Conservation (phyloP, 2,113 vertebrate genomes). For the Bambusicola thoracicus region DNA sequence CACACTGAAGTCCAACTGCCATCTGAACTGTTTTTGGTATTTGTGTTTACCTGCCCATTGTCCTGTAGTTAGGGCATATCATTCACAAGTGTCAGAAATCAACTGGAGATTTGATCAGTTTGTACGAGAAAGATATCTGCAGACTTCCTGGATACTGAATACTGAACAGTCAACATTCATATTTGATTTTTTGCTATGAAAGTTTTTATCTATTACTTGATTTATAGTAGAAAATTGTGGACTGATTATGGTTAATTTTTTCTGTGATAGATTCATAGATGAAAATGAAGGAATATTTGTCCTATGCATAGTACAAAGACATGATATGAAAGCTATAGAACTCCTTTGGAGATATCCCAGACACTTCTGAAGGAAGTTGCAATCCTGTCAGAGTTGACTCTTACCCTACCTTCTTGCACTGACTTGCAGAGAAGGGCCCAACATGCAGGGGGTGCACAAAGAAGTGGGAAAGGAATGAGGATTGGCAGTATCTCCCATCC, state of each 20-base stretch:
- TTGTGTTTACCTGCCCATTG: neutral
- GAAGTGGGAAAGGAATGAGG: neutral
- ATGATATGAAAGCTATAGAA: neutral
- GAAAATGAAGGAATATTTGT: neutral
- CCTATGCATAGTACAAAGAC: neutral
- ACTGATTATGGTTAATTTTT: neutral
- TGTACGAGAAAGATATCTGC: neutral
- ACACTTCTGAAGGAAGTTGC: neutral
- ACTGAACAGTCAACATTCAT: neutral
- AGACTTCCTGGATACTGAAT: neutral
- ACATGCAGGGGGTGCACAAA: neutral
- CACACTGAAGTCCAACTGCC: neutral
- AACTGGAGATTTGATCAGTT: neutral
- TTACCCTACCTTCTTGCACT: neutral
- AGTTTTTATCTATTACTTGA: neutral
- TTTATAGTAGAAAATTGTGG: neutral
- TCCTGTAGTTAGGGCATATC: neutral
- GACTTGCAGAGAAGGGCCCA: neutral
- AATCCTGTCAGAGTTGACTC: neutral
- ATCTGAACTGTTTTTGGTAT: neutral
- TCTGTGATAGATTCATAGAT: neutral
- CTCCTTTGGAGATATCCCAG: neutral
- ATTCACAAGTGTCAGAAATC: neutral
- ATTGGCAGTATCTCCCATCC: fast-evolving
- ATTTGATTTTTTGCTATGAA: neutral